Percentiles rank a stretch among this genome's conserved stretches.
phyloP scores from a whole-genome alignment of 2,113 vertebrate genomes.

The Bagarius yarrelli region DNA sequence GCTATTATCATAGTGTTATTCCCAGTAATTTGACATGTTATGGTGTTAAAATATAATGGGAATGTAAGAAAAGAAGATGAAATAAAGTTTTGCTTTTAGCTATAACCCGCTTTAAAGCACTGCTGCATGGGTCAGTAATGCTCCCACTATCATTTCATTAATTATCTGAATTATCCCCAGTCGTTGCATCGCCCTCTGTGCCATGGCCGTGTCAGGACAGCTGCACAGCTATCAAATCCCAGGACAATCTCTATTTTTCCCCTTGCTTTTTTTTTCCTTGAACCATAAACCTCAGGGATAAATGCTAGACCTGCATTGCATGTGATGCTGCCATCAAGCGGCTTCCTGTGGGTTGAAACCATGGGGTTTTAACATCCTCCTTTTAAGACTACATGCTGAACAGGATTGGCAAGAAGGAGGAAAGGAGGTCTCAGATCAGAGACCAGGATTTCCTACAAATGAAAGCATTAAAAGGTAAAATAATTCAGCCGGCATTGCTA shows the following conservation, averaged over 20 bases:
- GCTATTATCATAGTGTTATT: too few species aligned
- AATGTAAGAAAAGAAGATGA: neutral
- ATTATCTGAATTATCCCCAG: constrained; percentile 9
- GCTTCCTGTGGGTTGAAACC: constrained; percentile 1
- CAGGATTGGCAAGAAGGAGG: neutral
- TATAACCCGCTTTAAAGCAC: neutral
- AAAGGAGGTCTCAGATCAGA: neutral
- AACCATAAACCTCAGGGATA: neutral
- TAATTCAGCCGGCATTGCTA: neutral
- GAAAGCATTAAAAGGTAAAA: neutral
- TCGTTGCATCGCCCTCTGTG: constrained; percentile 15
- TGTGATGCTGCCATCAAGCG: neutral
- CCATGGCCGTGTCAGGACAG: constrained; percentile 18
- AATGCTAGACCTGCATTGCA: neutral
- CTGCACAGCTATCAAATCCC: constrained; percentile 4
- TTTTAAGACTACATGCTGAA: neutral
- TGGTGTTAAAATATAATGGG: neutral
- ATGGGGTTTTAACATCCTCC: neutral
- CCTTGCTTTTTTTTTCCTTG: neutral
- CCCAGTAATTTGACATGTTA: neutral
- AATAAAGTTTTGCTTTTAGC: neutral
- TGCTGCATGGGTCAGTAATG: neutral
- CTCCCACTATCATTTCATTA: constrained; percentile 22
- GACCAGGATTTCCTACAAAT: neutral
- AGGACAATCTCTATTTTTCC: neutral